Percentiles rank a stretch among this genome's conserved stretches.
Evolutionary conservation across 2,888 invertebrate species (phyloP).

Genomic region (Dryobotodes eremita): DNA sequence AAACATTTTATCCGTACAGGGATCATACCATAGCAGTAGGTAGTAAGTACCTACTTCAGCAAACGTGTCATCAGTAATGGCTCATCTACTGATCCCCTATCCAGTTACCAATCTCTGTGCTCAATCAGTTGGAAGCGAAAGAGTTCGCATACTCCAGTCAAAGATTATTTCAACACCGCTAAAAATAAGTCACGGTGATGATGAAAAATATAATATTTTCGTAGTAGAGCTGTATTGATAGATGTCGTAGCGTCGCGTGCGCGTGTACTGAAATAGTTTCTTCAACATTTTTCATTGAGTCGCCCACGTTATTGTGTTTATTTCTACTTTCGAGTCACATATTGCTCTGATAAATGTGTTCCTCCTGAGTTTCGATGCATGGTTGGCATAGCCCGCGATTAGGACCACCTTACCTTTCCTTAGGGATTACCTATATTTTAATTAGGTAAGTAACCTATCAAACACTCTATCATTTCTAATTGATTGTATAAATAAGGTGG

Average conservation of each 20-base stretch:
- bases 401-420: too few species aligned
- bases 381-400: neutral
- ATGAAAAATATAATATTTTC: slow-evolving; percentile 61
- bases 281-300: slow-evolving; percentile 53
- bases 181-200: slow-evolving; percentile 53
- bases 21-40: neutral
- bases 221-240: slow-evolving; percentile 53
- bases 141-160: slow-evolving; percentile 15
- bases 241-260: slow-evolving; percentile 49
- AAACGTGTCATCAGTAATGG: neutral
- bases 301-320: slow-evolving; percentile 63
- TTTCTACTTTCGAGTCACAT: slow-evolving; percentile 55
- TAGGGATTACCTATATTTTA: too few species aligned
- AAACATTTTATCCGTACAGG: neutral
- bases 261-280: slow-evolving; percentile 57
- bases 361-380: slow-evolving; percentile 10
- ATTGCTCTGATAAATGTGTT: slow-evolving; percentile 34
- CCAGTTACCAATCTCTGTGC: neutral
- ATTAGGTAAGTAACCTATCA: neutral
- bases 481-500: too few species aligned
- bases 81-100: neutral
- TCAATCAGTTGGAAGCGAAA: slow-evolving; percentile 15
- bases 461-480: neutral
- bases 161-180: slow-evolving; percentile 40
- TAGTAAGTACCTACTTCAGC: neutral